phyloP scores from a whole-genome alignment of 2,888 invertebrate genomes.

The Oscheius sp. region DNA sequence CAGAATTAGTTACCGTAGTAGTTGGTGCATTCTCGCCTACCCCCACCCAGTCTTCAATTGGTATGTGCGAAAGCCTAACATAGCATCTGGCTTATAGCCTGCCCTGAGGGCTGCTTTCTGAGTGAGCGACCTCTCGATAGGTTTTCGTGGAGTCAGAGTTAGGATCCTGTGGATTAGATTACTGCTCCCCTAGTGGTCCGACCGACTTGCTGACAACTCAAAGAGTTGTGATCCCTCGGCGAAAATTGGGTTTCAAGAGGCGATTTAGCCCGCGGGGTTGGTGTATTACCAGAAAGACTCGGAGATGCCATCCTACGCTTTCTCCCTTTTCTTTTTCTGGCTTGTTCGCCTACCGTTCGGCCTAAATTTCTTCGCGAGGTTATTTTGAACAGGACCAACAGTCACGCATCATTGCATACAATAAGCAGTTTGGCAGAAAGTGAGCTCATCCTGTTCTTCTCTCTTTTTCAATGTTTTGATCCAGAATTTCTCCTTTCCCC shows the following conservation, averaged over 20 bases:
- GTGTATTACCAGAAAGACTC: conserved; percentile 32
- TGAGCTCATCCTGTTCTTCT: too few species aligned
- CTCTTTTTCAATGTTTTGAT: too few species aligned
- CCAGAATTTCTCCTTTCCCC: too few species aligned
- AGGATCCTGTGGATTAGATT: conserved; percentile 31
- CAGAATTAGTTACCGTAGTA: conserved; percentile 7
- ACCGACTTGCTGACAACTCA: conserved; percentile 34
- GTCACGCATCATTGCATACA: too few species aligned
- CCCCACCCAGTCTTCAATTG: conserved; percentile 7
- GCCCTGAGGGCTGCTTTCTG: conserved; percentile 28
- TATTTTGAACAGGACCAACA: too few species aligned
- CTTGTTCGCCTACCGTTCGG: too few species aligned
- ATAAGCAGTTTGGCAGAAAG: too few species aligned
- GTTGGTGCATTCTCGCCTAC: not conserved
- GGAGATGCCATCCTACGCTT: conserved; percentile 22
- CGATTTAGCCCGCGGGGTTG: conserved; percentile 38
- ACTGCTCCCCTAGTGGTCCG: conserved; percentile 36
- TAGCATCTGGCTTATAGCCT: conserved; percentile 3
- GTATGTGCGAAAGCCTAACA: conserved; percentile 28
- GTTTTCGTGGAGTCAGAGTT: conserved; percentile 31
- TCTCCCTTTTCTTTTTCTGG: too few species aligned
- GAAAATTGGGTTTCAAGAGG: conserved; percentile 66
- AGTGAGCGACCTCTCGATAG: conserved; percentile 35
- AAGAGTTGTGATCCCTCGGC: conserved; percentile 40
- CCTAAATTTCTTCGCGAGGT: too few species aligned